Evolutionary conservation across 1,140 invertebrate species (phyloP).

Genomic region (Manduca sexta): DNA sequence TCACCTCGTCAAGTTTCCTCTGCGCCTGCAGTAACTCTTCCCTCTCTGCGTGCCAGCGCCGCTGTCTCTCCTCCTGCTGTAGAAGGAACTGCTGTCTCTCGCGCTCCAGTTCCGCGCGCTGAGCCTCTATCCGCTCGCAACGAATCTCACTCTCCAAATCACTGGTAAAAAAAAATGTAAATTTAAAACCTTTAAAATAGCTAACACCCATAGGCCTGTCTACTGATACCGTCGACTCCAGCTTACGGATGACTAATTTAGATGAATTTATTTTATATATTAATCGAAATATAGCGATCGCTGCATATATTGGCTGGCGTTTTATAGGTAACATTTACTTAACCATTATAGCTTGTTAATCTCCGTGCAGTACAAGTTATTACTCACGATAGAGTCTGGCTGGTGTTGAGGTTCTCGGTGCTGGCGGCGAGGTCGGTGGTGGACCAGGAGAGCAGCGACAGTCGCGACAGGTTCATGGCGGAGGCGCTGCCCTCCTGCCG

Average conservation of each 20-base stretch:
- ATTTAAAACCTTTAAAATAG: too few relatives aligned
- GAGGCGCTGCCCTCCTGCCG: constrained; percentile 80
- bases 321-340: too few relatives aligned
- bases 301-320: too few relatives aligned
- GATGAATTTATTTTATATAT: too few relatives aligned
- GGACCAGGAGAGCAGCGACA: constrained; percentile 90
- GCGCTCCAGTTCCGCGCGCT: constrained; percentile 69
- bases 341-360: background rate
- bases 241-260: too few relatives aligned
- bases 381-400: constrained; percentile 43
- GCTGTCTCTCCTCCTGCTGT: constrained; percentile 62
- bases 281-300: too few relatives aligned
- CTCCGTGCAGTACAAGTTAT: background rate
- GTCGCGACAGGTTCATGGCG: constrained; percentile 83
- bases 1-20: constrained; percentile 75
- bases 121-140: constrained; percentile 69
- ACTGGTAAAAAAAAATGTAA: too few relatives aligned
- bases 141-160: constrained; percentile 69
- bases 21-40: constrained; percentile 69
- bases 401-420: constrained; percentile 77
- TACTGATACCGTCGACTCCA: too few relatives aligned
- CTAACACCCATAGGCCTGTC: too few relatives aligned
- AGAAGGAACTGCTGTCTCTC: constrained; percentile 68
- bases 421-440: constrained; percentile 87
- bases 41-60: constrained; percentile 57